A percentile compares a stretch with the other conserved stretches of the same genome.
Evolutionary conservation across 2,113 vertebrate species (phyloP).

Genomic region (Bothrops jararaca): DNA sequence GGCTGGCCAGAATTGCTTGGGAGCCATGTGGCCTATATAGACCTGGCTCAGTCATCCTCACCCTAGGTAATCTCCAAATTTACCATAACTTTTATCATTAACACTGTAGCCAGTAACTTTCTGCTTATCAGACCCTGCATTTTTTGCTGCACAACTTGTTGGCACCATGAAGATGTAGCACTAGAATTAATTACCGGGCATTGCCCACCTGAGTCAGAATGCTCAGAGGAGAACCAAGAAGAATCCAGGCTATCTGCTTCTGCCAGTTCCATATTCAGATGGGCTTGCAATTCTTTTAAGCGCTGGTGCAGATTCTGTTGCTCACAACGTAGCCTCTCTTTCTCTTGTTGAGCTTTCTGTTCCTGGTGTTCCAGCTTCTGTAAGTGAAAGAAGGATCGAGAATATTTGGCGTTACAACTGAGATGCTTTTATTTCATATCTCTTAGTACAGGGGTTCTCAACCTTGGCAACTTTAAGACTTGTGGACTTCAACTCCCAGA

Average conservation of each 20-base stretch:
- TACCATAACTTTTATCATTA: neutral
- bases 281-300: slow-evolving; percentile 77
- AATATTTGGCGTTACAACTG: neutral
- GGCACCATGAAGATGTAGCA: neutral
- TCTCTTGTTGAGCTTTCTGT: slow-evolving; percentile 74
- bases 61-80: neutral
- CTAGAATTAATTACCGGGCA: neutral
- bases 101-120: neutral
- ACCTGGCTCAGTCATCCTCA: neutral
- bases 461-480: too few relatives aligned
- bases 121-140: neutral
- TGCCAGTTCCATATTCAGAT: slow-evolving; percentile 64
- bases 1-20: neutral
- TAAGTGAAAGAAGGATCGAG: neutral
- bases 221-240: slow-evolving; percentile 82
- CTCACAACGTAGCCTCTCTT: slow-evolving; percentile 78
- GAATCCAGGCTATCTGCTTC: slow-evolving; percentile 86
- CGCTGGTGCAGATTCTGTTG: slow-evolving; percentile 79
- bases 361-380: slow-evolving; percentile 92
- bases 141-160: neutral
- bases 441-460: too few relatives aligned
- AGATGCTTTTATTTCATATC: neutral
- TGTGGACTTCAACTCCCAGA: too few relatives aligned
- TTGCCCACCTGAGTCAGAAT: slow-evolving; percentile 79
- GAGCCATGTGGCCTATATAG: neutral